Evolutionary conservation across 2,888 invertebrate species (phyloP).

Genomic region (Scaptomyza reducta): DNA sequence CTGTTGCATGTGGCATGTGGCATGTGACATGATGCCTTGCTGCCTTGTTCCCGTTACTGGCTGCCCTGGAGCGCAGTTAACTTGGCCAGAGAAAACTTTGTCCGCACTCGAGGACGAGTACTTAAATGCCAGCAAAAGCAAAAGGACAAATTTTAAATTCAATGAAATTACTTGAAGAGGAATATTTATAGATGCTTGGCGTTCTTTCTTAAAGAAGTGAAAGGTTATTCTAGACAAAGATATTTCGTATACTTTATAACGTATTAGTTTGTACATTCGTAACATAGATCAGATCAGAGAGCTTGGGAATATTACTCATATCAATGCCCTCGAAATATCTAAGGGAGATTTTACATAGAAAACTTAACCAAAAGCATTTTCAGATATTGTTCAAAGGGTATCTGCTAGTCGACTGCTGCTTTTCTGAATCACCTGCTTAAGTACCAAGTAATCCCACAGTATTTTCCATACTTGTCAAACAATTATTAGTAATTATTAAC

Average conservation of each 20-base stretch:
- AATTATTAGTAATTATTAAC: slow-evolving; percentile 12
- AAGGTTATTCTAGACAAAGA: too few relatives aligned
- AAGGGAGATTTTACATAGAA: too few relatives aligned
- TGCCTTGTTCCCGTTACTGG: too few relatives aligned
- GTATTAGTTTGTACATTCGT: too few relatives aligned
- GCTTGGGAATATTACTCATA: too few relatives aligned
- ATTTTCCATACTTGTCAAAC: slow-evolving; percentile 1
- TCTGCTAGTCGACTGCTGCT: not conserved
- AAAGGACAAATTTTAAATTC: slow-evolving; percentile 6
- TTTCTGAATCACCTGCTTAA: too few relatives aligned
- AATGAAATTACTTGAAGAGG: not conserved
- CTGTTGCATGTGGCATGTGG: slow-evolving; percentile 5
- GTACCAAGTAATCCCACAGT: not conserved
- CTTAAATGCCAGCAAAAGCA: slow-evolving; percentile 1
- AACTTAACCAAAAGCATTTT: too few relatives aligned
- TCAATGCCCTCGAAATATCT: too few relatives aligned
- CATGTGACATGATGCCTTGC: not conserved
- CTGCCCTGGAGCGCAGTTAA: slow-evolving; percentile 15
- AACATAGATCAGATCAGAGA: too few relatives aligned
- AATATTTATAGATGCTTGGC: not conserved
- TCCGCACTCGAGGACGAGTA: not conserved
- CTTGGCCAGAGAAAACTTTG: slow-evolving; percentile 32
- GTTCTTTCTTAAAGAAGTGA: too few relatives aligned
- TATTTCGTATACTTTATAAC: too few relatives aligned
- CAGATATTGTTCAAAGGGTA: not conserved